These are phyloP conservation scores for Drosophila falleni DNA, from an alignment of 2,888 invertebrate genomes.

Conservation along the genomic window DNA sequence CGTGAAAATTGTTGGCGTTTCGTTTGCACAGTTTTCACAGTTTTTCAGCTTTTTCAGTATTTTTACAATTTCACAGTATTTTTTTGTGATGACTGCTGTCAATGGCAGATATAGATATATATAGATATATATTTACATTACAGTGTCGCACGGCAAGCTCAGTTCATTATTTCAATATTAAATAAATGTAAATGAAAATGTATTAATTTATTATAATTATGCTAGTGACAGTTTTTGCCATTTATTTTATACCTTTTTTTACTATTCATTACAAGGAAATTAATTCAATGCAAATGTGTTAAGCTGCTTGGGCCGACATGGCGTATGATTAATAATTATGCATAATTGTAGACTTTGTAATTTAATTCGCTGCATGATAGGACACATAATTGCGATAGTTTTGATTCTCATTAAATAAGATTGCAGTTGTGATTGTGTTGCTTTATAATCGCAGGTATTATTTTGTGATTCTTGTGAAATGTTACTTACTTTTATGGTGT, in stretches of 20 bases:
- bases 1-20: conserved; percentile 74
- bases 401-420: not conserved
- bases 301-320: conserved; percentile 3
- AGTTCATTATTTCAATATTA: conserved; percentile 32
- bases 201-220: conserved; percentile 48
- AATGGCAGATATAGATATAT: conserved; percentile 21
- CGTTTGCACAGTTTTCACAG: conserved; percentile 21
- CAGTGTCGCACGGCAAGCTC: not conserved
- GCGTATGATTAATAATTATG: conserved; percentile 61
- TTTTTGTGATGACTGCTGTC: conserved; percentile 17
- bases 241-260: conserved; percentile 1
- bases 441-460: not conserved
- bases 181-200: conserved; percentile 20
- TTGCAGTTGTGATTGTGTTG: conserved; percentile 1
- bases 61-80: not conserved
- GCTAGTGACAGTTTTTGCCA: conserved; percentile 26
- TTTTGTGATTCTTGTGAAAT: not conserved
- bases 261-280: conserved; percentile 35
- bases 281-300: conserved; percentile 42
- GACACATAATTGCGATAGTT: not conserved
- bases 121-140: conserved; percentile 34
- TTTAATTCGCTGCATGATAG: conserved; percentile 4
- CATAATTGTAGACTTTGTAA: conserved; percentile 33
- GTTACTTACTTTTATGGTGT: not conserved
- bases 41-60: conserved; percentile 16